These are phyloP conservation scores for Tubulanus polymorphus DNA, from an alignment of 2,888 invertebrate species.

Conservation along the genomic window DNA sequence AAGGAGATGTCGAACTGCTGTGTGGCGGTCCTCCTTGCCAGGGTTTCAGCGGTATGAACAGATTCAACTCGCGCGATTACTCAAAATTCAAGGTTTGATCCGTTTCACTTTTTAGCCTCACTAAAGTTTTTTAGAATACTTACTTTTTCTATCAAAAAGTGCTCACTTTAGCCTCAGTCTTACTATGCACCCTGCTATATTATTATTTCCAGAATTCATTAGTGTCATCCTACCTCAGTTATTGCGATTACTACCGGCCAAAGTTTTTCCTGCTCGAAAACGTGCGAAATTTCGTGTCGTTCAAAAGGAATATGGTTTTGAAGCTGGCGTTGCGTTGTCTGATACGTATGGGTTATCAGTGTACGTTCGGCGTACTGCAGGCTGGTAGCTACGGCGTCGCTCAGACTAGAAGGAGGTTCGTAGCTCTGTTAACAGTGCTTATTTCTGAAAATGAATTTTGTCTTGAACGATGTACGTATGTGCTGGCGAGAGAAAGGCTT, in stretches of 20 bases:
- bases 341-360: conserved; percentile 81
- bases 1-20: conserved; percentile 76
- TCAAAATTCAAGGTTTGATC: conserved; percentile 77
- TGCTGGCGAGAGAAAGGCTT: too few relatives aligned
- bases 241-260: conserved; percentile 80
- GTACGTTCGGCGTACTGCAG: conserved; percentile 79
- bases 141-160: too few relatives aligned
- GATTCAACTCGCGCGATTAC: conserved; percentile 79
- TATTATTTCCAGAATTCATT: conserved; percentile 64
- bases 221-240: conserved; percentile 75
- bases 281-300: conserved; percentile 80
- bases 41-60: conserved; percentile 85
- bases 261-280: conserved; percentile 80
- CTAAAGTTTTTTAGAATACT: too few relatives aligned
- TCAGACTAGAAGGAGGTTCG: conserved; percentile 72
- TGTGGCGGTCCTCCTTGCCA: conserved; percentile 87
- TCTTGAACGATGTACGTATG: too few relatives aligned
- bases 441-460: too few relatives aligned
- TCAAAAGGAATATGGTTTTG: conserved; percentile 75
- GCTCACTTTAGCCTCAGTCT: too few relatives aligned
- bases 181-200: conserved; percentile 2
- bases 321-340: conserved; percentile 74
- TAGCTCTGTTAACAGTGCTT: too few relatives aligned
- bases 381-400: conserved; percentile 83
- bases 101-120: too few relatives aligned